Conservation (phyloP, 30 jellyfish, hydroid and myxozoan species). For the Aurelia aurita region DNA sequence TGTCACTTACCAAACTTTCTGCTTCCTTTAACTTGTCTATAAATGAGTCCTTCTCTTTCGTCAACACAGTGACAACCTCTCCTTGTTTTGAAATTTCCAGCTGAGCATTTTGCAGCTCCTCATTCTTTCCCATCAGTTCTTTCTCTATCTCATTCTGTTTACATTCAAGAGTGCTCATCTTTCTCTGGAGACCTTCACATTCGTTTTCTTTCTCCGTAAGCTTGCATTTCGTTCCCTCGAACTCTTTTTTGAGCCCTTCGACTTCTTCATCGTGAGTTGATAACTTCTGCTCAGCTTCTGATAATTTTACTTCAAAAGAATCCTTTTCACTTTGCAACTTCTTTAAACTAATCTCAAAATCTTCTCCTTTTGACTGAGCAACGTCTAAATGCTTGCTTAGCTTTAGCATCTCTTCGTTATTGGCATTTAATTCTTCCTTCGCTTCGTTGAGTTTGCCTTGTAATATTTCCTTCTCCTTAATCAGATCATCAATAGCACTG, state of each 20-base stretch:
- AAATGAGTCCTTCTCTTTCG: too few relatives aligned
- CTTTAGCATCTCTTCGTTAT: not conserved
- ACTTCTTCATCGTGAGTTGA: not conserved
- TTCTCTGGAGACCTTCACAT: too few relatives aligned
- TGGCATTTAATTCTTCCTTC: not conserved
- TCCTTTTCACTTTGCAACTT: conserved; percentile 5
- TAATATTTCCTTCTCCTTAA: not conserved
- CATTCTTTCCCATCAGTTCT: too few relatives aligned
- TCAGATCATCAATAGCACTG: not conserved
- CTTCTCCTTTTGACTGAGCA: not conserved
- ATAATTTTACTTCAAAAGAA: not conserved
- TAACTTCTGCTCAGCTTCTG: not conserved
- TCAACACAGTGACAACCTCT: too few relatives aligned
- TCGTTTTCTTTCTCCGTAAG: not conserved
- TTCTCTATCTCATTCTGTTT: too few relatives aligned
- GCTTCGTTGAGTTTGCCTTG: not conserved
- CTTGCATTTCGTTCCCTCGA: not conserved
- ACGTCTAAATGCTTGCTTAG: conserved; percentile 4
- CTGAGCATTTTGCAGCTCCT: too few relatives aligned
- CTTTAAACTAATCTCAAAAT: not conserved
- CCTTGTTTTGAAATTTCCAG: too few relatives aligned
- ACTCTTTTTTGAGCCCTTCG: not conserved
- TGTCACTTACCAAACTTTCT: too few relatives aligned
- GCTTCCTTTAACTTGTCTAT: too few relatives aligned
- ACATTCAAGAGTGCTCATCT: too few relatives aligned